phyloP scores from a whole-genome alignment of 2,797 vertebrate genomes.

The Cryptoprocta ferox region DNA sequence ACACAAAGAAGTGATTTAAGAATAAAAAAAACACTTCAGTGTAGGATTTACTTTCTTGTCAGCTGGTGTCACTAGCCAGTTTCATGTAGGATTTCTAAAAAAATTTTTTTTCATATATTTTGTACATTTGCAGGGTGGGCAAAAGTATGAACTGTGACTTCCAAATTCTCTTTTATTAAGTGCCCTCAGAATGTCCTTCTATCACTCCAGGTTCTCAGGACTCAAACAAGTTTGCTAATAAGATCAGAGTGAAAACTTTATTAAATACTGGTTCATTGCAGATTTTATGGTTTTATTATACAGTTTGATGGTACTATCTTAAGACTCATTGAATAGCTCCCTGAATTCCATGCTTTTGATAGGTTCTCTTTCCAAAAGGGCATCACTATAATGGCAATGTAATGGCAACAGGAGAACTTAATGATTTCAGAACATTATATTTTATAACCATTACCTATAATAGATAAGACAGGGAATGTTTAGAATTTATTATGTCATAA shows the following conservation, averaged over 20 bases:
- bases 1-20: constrained; percentile 50
- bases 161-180: constrained; percentile 68
- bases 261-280: constrained; percentile 72
- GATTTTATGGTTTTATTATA: constrained; percentile 81
- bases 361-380: constrained; percentile 65
- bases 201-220: constrained; percentile 56
- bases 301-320: constrained; percentile 67
- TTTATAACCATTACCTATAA: constrained; percentile 80
- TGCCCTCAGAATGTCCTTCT: constrained; percentile 55
- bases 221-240: constrained; percentile 68
- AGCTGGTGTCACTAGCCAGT: constrained; percentile 56
- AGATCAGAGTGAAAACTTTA: constrained; percentile 68
- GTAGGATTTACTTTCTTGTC: constrained; percentile 60
- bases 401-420: constrained; percentile 65
- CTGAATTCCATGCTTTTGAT: constrained; percentile 77
- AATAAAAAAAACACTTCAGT: background rate
- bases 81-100: constrained; percentile 65
- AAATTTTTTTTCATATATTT: too few species aligned
- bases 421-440: constrained; percentile 77
- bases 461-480: constrained; percentile 80
- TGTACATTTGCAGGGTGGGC: constrained; percentile 57
- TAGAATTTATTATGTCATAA: constrained; percentile 82
- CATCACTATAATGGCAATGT: constrained; percentile 67
- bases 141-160: constrained; percentile 57
- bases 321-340: constrained; percentile 75